Evolutionary conservation across 2,113 vertebrate species (phyloP), one percentile per base, ranked within the genome.

Genomic region (Hydropotes inermis): DNA sequence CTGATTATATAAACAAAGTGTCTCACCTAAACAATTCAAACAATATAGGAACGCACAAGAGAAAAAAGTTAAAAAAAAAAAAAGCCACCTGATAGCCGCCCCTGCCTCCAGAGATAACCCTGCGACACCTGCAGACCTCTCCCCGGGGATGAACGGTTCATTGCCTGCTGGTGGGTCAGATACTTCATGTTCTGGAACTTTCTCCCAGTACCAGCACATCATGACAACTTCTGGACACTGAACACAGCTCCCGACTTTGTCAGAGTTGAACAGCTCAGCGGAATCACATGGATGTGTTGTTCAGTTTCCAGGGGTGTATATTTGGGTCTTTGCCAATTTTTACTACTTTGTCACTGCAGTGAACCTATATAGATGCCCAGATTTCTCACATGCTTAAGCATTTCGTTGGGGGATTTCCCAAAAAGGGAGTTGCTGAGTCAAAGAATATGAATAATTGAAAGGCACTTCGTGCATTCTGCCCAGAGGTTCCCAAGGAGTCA

Each of bases 221-320:
- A 50, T 4, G 47, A 74, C 21, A 23, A 21, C 91, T 28, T 25
- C 17, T n/a, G 74, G n/a, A 47, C 45, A 0, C 6, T 3, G 55
- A 12, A 3, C 25, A 1, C 7, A 9, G 30, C 43, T 64, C 4
- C 36, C 1, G 1, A 0, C 39, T 30, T 36, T 7, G 54, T 23
- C 27, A 2, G 39, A 17, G 27, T 2, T 15, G 58, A 87, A 5
- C 60, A 4, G 25, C 60, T 54, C 23, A 14, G 43, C 25, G 0
- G 5, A 3, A 17, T 12, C 6, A 0, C 1, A 0, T 1, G 5
- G 30, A 14, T 4, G 28, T 11, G 5, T n/a, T 25, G 14, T 21
- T 27, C 50, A 2, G 0, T 23, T 0, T 30, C 19, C 28, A 5
- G 0, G 0, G 43, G 47, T 15, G 30, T 21, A 0, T 0, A 1